Evolutionary conservation across 2,888 invertebrate genomes (phyloP).

Genomic region (Tricholauxania praeusta): DNA sequence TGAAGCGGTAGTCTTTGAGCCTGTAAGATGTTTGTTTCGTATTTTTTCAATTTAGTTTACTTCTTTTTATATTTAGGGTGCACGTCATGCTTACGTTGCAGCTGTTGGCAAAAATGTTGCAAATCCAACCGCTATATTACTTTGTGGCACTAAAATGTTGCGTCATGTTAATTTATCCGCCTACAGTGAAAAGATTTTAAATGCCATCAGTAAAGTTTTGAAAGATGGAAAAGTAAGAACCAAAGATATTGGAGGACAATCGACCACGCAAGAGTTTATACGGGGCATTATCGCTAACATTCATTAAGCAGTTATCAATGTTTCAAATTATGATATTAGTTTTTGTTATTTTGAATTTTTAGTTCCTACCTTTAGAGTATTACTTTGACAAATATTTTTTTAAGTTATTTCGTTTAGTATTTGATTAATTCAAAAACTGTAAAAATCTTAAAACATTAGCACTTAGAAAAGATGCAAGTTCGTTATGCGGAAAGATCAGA

Average conservation of each 20-base stretch:
- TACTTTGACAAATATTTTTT: too few relatives aligned
- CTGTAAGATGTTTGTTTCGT: constrained; percentile 71
- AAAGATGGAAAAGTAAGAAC: constrained; percentile 90
- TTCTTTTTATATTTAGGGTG: constrained; percentile 76
- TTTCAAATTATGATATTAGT: too few relatives aligned
- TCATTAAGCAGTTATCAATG: constrained; percentile 52
- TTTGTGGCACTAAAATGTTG: constrained; percentile 92
- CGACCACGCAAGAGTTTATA: constrained; percentile 94
- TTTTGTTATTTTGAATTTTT: too few relatives aligned
- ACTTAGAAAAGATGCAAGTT: too few relatives aligned
- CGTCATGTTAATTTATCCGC: constrained; percentile 90
- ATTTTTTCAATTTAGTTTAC: constrained; percentile 10
- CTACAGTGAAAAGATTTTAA: constrained; percentile 85
- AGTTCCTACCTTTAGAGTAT: too few relatives aligned
- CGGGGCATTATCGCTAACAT: constrained; percentile 83
- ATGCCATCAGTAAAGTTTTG: constrained; percentile 85
- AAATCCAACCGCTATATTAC: constrained; percentile 96
- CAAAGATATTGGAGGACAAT: constrained; percentile 95
- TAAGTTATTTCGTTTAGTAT: too few relatives aligned
- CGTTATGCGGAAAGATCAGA: too few relatives aligned
- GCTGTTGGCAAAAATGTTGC: constrained; percentile 80
- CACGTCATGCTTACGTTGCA: constrained; percentile 96
- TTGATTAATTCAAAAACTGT: too few relatives aligned
- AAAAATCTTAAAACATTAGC: too few relatives aligned
- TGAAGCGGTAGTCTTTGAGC: constrained; percentile 96